Conservation (phyloP, 2,888 invertebrate species). For the Serripes groenlandicus region DNA sequence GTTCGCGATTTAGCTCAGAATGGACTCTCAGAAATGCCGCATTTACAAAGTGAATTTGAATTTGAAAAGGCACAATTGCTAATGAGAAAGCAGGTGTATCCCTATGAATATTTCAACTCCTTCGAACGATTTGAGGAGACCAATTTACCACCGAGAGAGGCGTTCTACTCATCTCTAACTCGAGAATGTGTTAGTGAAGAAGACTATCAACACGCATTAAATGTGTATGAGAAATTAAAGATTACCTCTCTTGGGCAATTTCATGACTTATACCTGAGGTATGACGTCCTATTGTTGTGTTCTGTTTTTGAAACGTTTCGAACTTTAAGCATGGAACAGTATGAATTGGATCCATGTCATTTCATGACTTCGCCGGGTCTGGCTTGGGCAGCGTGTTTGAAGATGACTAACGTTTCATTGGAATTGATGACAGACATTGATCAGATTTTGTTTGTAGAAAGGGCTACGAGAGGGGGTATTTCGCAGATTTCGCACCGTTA, state of each 20-base stretch:
- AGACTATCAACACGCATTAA: slow-evolving; percentile 51
- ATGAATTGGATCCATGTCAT: slow-evolving; percentile 73
- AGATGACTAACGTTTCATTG: slow-evolving; percentile 41
- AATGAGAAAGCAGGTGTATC: slow-evolving; percentile 80
- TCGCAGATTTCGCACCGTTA: slow-evolving; percentile 41
- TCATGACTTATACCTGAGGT: slow-evolving; percentile 45
- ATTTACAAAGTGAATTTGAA: slow-evolving; percentile 34
- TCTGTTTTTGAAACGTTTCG: slow-evolving; percentile 49
- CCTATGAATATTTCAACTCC: slow-evolving; percentile 80
- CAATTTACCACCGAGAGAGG: slow-evolving; percentile 28
- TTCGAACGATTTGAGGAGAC: slow-evolving; percentile 29
- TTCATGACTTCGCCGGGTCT: slow-evolving; percentile 81
- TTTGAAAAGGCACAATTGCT: slow-evolving; percentile 33
- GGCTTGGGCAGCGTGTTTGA: slow-evolving; percentile 52
- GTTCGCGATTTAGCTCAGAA: slow-evolving; percentile 42
- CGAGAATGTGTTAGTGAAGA: slow-evolving; percentile 38
- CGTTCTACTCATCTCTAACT: slow-evolving; percentile 65
- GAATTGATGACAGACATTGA: slow-evolving; percentile 50
- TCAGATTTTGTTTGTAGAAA: slow-evolving; percentile 11
- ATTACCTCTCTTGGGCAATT: slow-evolving; percentile 29
- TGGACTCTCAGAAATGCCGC: slow-evolving; percentile 35
- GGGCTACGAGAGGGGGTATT: slow-evolving; percentile 41
- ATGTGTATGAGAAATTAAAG: slow-evolving; percentile 35
- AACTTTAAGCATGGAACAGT: slow-evolving; percentile 18
- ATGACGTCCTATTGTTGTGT: slow-evolving; percentile 37